Evolutionary conservation across 1,140 invertebrate genomes (phyloP).

Genomic region (Ostrea denselamellosa): DNA sequence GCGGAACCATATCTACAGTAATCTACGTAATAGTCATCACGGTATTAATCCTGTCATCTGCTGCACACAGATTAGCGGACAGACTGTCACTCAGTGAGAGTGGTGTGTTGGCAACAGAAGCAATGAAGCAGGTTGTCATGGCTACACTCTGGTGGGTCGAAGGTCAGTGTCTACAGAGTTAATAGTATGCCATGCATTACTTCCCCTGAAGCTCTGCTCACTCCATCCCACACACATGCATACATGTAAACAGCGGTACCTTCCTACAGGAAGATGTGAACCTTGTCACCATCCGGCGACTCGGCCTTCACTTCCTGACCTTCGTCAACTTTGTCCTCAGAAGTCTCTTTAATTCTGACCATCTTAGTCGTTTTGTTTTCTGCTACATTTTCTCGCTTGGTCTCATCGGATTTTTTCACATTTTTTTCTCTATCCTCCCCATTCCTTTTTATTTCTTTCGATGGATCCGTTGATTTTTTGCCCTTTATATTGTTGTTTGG

Average conservation of each 20-base stretch:
- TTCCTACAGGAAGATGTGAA: slow-evolving; percentile 39
- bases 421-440: slow-evolving; percentile 1
- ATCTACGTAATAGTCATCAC: slow-evolving; percentile 27
- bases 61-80: slow-evolving; percentile 27
- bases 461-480: slow-evolving; percentile 52
- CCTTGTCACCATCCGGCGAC: slow-evolving; percentile 24
- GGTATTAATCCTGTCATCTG: slow-evolving; percentile 18
- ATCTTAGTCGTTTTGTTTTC: slow-evolving; percentile 36
- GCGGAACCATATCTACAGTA: slow-evolving; percentile 31
- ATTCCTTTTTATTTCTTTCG: slow-evolving; percentile 20
- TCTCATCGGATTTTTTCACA: slow-evolving; percentile 13
- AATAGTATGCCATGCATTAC: slow-evolving; percentile 27
- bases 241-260: slow-evolving; percentile 26
- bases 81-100: slow-evolving; percentile 19
- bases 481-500: slow-evolving; percentile 66
- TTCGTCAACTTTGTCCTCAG: slow-evolving; percentile 18
- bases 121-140: slow-evolving; percentile 38
- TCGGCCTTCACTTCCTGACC: slow-evolving; percentile 14
- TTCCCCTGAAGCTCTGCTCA: slow-evolving; percentile 35
- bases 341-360: slow-evolving; percentile 28
- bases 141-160: slow-evolving; percentile 29
- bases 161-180: slow-evolving; percentile 35
- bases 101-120: slow-evolving; percentile 32
- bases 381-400: slow-evolving; percentile 14
- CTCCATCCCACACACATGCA: slow-evolving; percentile 36